Conservation (phyloP, 2,888 invertebrate species). For the Agonopterix alstromeriana region DNA sequence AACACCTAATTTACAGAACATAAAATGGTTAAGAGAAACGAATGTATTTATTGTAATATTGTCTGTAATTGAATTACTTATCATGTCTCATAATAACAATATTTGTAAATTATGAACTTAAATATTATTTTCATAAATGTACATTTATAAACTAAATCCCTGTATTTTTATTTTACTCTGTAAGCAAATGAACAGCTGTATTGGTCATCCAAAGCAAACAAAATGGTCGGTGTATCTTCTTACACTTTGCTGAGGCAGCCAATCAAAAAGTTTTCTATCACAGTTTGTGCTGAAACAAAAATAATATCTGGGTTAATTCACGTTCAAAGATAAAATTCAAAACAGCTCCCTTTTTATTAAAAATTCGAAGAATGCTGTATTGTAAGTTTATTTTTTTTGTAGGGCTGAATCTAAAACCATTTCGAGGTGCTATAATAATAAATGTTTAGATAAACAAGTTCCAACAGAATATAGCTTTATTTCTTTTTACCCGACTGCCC, state of each 20-base stretch:
- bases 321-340: too few species aligned
- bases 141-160: conserved; percentile 73
- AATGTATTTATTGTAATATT: conserved; percentile 41
- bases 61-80: conserved; percentile 63
- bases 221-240: conserved; percentile 43
- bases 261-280: conserved; percentile 84
- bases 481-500: too few species aligned
- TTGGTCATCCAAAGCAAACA: conserved; percentile 54
- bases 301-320: not conserved
- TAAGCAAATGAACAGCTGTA: conserved; percentile 61
- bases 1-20: too few species aligned
- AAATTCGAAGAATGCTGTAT: too few species aligned
- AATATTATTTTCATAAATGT: conserved; percentile 66
- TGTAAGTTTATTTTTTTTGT: too few species aligned
- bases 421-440: too few species aligned
- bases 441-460: too few species aligned
- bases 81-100: conserved; percentile 47
- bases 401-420: too few species aligned
- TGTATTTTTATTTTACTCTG: conserved; percentile 68
- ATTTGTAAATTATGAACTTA: conserved; percentile 65
- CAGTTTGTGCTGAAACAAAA: conserved; percentile 82
- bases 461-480: too few species aligned
- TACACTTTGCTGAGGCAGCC: conserved; percentile 74
- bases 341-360: too few species aligned
- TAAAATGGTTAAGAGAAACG: conserved; percentile 20